Conservation (phyloP, 2,113 vertebrate species). For the Hemibagrus wyckioides region DNA sequence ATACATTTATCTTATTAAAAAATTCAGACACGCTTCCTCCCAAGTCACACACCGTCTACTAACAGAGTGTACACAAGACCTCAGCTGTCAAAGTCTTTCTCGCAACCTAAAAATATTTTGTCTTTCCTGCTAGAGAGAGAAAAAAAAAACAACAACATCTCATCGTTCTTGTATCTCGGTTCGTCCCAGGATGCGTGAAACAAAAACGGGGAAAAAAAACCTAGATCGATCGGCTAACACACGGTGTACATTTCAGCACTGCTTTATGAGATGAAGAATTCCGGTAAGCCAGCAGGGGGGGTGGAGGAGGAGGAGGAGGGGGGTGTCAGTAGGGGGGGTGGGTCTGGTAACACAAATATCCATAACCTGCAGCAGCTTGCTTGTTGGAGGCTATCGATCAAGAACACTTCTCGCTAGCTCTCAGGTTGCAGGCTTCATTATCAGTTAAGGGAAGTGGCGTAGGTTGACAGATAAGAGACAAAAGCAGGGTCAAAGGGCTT, state of each 20-base stretch:
- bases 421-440: conserved; percentile 65
- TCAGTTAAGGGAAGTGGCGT: conserved; percentile 49
- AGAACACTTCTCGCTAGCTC: conserved; percentile 59
- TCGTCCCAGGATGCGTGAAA: not conserved
- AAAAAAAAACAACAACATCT: not conserved
- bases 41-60: not conserved
- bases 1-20: conserved; percentile 29
- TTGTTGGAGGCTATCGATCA: conserved; percentile 57
- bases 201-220: not conserved
- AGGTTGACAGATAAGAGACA: conserved; percentile 21
- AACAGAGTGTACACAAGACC: not conserved
- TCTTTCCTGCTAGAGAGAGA: not conserved
- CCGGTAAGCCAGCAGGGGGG: conserved; percentile 40
- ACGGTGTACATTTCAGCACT: conserved; percentile 20
- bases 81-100: not conserved
- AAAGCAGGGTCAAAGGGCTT: conserved; percentile 40
- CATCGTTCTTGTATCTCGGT: not conserved
- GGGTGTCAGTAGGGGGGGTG: too few relatives aligned
- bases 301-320: not conserved
- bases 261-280: conserved; percentile 45
- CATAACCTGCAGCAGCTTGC: conserved; percentile 43
- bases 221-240: conserved; percentile 12
- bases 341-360: conserved; percentile 38
- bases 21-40: conserved; percentile 18
- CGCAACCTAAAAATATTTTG: not conserved